A percentile compares a stretch with the other conserved stretches of the same genome.
Evolutionary conservation across 2,113 vertebrate genomes (phyloP).

Genomic region (Malurus cyaneus): DNA sequence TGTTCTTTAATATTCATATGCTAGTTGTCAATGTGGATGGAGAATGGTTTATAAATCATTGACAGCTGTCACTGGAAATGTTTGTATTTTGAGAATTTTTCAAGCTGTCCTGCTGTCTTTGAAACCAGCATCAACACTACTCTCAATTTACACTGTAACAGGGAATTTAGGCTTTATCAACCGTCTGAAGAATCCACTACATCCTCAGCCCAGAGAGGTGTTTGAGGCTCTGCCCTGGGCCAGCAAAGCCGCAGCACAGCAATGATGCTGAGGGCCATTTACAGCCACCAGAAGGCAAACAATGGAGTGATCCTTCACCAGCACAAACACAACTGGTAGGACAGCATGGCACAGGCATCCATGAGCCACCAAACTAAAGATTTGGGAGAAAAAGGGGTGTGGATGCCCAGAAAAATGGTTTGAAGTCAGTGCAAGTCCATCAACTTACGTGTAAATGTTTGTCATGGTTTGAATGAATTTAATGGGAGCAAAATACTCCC

Average conservation of each 20-base stretch:
- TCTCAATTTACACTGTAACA: neutral
- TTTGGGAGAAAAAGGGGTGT: neutral
- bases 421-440: neutral
- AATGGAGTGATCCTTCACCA: neutral
- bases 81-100: neutral
- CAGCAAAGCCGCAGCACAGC: neutral
- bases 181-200: neutral
- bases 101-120: neutral
- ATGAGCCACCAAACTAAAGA: neutral
- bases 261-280: neutral
- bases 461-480: too few species aligned
- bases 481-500: too few species aligned
- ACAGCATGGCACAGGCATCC: neutral
- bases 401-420: neutral
- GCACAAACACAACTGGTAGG: neutral
- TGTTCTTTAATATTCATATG: neutral
- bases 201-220: neutral
- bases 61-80: neutral
- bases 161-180: neutral
- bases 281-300: neutral
- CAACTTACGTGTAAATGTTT: fast-evolving
- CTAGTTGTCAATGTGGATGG: neutral
- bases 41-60: neutral
- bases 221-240: neutral
- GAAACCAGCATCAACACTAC: neutral